phyloP scores from a whole-genome alignment of 1,140 invertebrate species.

The Gerris buenoi region DNA sequence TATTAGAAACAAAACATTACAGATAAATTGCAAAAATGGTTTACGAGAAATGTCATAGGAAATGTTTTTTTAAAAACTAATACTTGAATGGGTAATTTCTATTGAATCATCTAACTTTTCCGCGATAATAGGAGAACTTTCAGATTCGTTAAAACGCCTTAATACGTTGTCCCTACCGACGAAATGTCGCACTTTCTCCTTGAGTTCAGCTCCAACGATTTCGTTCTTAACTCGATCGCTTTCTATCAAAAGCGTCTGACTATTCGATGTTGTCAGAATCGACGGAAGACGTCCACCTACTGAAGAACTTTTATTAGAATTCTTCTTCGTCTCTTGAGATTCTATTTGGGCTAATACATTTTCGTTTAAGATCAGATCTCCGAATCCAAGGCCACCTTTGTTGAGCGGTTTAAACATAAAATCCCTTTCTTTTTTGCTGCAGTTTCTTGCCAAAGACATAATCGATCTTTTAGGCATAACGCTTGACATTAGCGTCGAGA shows the following conservation, averaged over 20 bases:
- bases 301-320: background rate
- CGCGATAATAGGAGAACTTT: too few species aligned
- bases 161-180: background rate
- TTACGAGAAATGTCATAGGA: too few species aligned
- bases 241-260: background rate
- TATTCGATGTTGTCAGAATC: background rate
- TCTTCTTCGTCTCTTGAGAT: background rate
- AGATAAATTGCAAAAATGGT: too few species aligned
- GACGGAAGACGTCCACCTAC: background rate
- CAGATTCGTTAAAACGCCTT: too few species aligned
- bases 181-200: background rate
- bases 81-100: too few species aligned
- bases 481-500: background rate
- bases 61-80: too few species aligned
- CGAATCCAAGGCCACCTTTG: background rate
- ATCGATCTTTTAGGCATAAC: background rate
- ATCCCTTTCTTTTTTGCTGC: constrained; percentile 1
- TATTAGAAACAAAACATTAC: too few species aligned
- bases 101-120: too few species aligned
- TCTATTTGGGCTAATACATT: background rate
- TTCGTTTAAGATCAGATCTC: background rate
- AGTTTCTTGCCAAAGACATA: background rate
- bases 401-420: constrained; percentile 1
- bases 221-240: background rate
- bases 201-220: background rate